Conservation (phyloP, 2,888 invertebrate genomes). For the Yponomeuta sedellus region DNA sequence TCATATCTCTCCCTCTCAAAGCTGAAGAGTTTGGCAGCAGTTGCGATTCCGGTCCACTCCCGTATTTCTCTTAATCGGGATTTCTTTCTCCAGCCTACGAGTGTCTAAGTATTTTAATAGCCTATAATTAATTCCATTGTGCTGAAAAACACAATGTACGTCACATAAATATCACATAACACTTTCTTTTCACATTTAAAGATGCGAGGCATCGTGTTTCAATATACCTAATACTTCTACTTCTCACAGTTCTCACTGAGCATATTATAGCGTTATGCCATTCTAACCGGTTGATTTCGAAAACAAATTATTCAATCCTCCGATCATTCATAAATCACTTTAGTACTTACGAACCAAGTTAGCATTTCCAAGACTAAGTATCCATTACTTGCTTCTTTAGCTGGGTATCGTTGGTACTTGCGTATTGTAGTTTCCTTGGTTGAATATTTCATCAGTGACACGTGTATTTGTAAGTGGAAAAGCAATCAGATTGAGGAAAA, state of each 20-base stretch:
- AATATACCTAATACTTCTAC: background rate
- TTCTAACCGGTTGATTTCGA: slow-evolving; percentile 1
- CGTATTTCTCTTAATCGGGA: too few relatives aligned
- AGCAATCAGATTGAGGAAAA: slow-evolving; percentile 8
- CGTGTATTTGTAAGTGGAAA: slow-evolving; percentile 5
- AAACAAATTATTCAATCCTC: slow-evolving; percentile 3
- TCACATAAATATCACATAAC: background rate
- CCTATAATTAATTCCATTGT: background rate
- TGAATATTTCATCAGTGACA: slow-evolving; percentile 7
- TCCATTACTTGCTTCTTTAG: background rate
- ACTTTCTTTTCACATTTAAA: background rate
- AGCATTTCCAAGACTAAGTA: background rate
- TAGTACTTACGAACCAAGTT: background rate
- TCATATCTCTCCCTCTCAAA: too few relatives aligned
- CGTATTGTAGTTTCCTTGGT: slow-evolving; percentile 7
- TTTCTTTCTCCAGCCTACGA: too few relatives aligned
- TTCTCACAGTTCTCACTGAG: background rate
- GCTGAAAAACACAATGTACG: too few relatives aligned
- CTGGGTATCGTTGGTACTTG: background rate
- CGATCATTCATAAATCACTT: background rate
- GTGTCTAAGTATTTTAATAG: background rate
- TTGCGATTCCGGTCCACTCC: too few relatives aligned
- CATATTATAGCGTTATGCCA: background rate
- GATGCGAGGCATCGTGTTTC: background rate
- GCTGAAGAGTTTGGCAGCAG: too few relatives aligned